phyloP scores from a whole-genome alignment of 2,888 invertebrate species.

The Ornithoptera alexandrae region DNA sequence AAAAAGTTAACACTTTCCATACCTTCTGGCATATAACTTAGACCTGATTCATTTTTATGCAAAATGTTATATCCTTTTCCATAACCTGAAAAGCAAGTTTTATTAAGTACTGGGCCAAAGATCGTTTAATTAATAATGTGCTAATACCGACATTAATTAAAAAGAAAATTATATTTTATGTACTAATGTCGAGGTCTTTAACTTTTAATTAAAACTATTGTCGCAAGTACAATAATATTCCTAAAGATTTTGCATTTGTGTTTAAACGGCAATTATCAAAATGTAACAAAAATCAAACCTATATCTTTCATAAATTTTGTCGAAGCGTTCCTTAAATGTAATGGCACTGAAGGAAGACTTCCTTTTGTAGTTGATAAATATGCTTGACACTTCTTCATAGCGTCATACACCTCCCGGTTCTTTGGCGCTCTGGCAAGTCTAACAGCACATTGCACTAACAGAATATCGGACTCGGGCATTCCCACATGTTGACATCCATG shows the following conservation, averaged over 20 bases:
- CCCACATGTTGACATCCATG: conserved; percentile 90
- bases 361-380: conserved; percentile 82
- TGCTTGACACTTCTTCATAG: conserved; percentile 81
- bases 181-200: no score
- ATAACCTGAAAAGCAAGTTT: conserved; percentile 73
- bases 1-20: conserved; percentile 78
- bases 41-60: conserved; percentile 77
- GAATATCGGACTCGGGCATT: conserved; percentile 89
- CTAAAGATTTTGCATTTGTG: no score
- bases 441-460: conserved; percentile 88
- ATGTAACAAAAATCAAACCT: conserved; percentile 61
- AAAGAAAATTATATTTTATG: no score
- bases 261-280: not conserved
- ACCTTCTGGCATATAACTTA: conserved; percentile 84
- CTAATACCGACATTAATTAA: no score
- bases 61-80: conserved; percentile 81
- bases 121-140: not conserved
- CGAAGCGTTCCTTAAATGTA: conserved; percentile 90
- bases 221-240: no score
- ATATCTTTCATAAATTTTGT: conserved; percentile 87
- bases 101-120: conserved; percentile 9
- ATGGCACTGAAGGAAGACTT: conserved; percentile 85
- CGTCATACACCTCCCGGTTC: conserved; percentile 82
- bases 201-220: no score
- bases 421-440: conserved; percentile 89